These are phyloP conservation scores for Cantharis lateralis DNA, from an alignment of 2,888 invertebrate species.

Conservation along the genomic window DNA sequence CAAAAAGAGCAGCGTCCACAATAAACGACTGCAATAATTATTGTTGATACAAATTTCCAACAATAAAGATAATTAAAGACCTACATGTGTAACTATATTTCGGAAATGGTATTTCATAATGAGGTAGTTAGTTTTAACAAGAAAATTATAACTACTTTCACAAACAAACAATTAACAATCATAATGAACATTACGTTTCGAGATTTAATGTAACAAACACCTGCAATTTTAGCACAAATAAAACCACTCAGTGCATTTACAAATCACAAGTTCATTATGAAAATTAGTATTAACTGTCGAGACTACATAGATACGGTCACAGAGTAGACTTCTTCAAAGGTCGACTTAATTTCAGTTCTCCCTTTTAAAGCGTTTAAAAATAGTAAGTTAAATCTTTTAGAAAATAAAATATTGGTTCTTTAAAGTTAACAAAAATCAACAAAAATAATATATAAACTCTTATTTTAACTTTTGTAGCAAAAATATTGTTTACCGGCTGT, in stretches of 20 bases:
- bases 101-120: background rate
- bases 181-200: background rate
- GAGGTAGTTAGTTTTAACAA: background rate
- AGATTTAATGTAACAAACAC: background rate
- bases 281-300: background rate
- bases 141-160: background rate
- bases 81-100: background rate
- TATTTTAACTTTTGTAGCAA: background rate
- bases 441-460: too few species aligned
- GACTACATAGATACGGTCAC: background rate
- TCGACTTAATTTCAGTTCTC: background rate
- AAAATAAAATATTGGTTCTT: background rate
- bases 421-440: background rate
- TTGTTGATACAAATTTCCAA: background rate
- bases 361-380: too few species aligned
- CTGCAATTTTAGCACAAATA: background rate
- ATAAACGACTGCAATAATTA: too few species aligned
- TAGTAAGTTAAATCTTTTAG: too few species aligned
- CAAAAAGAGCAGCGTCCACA: too few species aligned
- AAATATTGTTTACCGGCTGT: background rate
- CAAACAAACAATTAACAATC: background rate
- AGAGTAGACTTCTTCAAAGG: too few species aligned
- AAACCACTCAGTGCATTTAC: background rate
- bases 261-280: background rate
- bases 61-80: background rate